Conservation (phyloP, 2,888 invertebrate species). For the Halictus ligatus region DNA sequence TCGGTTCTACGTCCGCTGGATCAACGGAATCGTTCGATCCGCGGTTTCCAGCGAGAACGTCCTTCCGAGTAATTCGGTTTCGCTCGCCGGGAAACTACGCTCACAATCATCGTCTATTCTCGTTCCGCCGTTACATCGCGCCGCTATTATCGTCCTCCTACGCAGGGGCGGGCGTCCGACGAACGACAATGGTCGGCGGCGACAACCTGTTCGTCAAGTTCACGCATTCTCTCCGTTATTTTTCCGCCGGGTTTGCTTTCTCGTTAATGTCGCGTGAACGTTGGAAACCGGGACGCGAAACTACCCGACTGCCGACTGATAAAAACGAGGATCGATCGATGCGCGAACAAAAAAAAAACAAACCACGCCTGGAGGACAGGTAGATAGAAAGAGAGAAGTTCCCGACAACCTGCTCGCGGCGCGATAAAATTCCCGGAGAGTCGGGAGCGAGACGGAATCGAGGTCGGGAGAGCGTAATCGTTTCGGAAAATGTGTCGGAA, state of each 20-base stretch:
- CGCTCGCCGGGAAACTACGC: constrained; percentile 36
- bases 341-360: background rate
- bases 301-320: constrained; percentile 4
- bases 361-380: background rate
- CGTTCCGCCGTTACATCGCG: constrained; percentile 49
- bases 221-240: constrained; percentile 31
- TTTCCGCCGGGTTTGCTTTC: constrained; percentile 21
- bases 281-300: constrained; percentile 11
- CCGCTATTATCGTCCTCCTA: constrained; percentile 43
- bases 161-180: constrained; percentile 25
- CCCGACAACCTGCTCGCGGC: constrained; percentile 10
- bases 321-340: constrained; percentile 31
- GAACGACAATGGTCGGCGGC: constrained; percentile 38
- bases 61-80: constrained; percentile 14
- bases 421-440: constrained; percentile 30
- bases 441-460: too few species aligned
- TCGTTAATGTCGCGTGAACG: constrained; percentile 22
- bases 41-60: constrained; percentile 5
- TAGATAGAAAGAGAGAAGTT: background rate
- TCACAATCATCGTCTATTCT: constrained; percentile 47
- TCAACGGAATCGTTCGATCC: background rate
- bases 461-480: background rate
- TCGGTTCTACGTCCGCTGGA: background rate
- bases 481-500: constrained; percentile 32
- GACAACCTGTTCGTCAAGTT: constrained; percentile 35